phyloP scores from a whole-genome alignment of 1,140 invertebrate genomes.

The Caligus rogercresseyi region DNA sequence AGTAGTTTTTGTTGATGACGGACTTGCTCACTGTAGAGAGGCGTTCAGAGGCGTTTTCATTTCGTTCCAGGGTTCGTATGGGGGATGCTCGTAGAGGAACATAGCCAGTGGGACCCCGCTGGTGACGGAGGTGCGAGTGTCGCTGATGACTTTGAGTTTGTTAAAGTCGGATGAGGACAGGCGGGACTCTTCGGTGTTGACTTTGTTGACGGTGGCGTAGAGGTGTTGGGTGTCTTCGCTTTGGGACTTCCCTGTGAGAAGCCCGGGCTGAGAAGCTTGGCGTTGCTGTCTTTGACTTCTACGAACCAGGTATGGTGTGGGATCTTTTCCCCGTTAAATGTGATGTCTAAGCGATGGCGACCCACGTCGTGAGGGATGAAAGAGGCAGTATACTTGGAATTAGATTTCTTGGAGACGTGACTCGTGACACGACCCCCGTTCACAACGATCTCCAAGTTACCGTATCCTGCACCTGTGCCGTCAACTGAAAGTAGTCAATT shows the following conservation, averaged over 20 bases:
- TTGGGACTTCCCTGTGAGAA: slow-evolving; percentile 1
- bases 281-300: slow-evolving; percentile 18
- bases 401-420: slow-evolving; percentile 75
- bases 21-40: background rate
- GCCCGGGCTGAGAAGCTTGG: background rate
- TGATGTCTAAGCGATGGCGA: slow-evolving; percentile 75
- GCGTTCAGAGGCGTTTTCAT: background rate
- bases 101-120: background rate
- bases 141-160: background rate
- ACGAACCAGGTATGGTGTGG: slow-evolving; percentile 29
- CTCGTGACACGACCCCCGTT: slow-evolving; percentile 87
- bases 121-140: too few relatives aligned
- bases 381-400: slow-evolving; percentile 48
- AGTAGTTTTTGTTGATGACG: background rate
- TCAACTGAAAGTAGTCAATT: slow-evolving; percentile 82
- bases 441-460: slow-evolving; percentile 87
- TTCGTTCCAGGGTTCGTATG: background rate
- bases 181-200: background rate
- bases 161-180: background rate
- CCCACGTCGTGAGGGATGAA: slow-evolving; percentile 74
- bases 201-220: background rate
- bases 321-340: slow-evolving; percentile 82
- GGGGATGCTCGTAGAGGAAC: background rate
- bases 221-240: background rate
- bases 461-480: slow-evolving; percentile 78